Base-by-base conservation (phyloP, 2,797 vertebrate genomes). In the Melopsittacus undulatus region DNA sequence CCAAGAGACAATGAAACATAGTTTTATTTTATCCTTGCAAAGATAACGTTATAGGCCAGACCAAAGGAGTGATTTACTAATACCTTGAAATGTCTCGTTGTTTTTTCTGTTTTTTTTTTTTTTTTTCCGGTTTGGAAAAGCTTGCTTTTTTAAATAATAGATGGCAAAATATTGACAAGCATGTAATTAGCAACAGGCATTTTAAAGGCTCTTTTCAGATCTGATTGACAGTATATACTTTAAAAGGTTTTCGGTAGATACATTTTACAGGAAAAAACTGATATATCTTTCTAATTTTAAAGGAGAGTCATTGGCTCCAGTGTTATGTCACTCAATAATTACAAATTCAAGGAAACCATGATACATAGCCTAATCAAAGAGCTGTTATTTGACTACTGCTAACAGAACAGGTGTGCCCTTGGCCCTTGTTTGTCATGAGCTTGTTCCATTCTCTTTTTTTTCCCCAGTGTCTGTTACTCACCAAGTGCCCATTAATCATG, bases 351-450 rank as follows among this genome's bases (percentile, higher is more conserved):
- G 73, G 91, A 89, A 96, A 75, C 45, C 5, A 2, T 88, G 87
- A 82, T 78, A 68, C 70, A 89, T 57, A 57, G 73, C 52, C 67
- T 57, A 81, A 94, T 89, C 93, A 93, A 64, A 79, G 68, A 69
- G 36, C 8, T 85, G 91, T 96, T 95, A 90, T 94, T 87, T 96
- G 94, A 73, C 81, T 79, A 24, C 56, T 83, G 77, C 61, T 93
- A 87, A 63, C 46, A 94, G 90, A 81, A 90, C 77, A 94, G 82
- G 79, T 89, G 91, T 93, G 95, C 64, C 91, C 84, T 90, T 96
- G 91, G 80, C 85, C 77, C 48, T 92, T 94, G 51, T 87, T 95
- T 87, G 42, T 90, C 91, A 90, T 70, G 85, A 86, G 70, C 48
- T 79, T 76, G 52, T 85, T 90, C 82, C 68, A 48, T 64, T 81